Conservation (phyloP, 2,888 invertebrate species). For the Morpho deidamia region DNA sequence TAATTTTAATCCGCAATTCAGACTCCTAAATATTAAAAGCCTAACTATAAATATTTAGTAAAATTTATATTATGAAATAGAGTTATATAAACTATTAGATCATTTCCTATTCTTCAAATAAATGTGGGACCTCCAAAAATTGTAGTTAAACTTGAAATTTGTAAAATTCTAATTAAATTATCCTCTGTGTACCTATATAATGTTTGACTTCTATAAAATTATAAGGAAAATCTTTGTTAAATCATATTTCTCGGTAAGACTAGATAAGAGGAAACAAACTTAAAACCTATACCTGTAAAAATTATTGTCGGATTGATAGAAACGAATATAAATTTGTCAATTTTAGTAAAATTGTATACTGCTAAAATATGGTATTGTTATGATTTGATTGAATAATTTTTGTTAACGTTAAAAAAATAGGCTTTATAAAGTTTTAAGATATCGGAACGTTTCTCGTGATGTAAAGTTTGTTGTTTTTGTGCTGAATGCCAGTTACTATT, state of each 20-base stretch:
- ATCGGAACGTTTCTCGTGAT: slow-evolving; percentile 45
- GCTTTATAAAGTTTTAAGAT: slow-evolving; percentile 38
- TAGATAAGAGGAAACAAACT: neutral
- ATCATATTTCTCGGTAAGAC: neutral
- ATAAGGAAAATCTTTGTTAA: neutral
- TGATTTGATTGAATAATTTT: slow-evolving; percentile 32
- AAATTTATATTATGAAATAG: slow-evolving; percentile 9
- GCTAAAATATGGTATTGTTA: slow-evolving; percentile 27
- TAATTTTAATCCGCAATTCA: neutral
- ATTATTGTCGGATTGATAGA: slow-evolving; percentile 5
- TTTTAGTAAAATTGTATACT: slow-evolving; percentile 42
- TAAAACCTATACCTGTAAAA: neutral
- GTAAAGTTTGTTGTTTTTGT: slow-evolving; percentile 52
- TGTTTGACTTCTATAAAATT: slow-evolving; percentile 9
- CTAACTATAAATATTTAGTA: neutral
- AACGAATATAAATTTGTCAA: slow-evolving; percentile 49
- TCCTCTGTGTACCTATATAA: slow-evolving; percentile 6
- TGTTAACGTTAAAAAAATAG: slow-evolving; percentile 39
- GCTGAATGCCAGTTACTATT: slow-evolving; percentile 55
- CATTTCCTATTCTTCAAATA: slow-evolving; percentile 48
- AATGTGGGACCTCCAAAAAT: slow-evolving; percentile 65
- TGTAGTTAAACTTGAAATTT: slow-evolving; percentile 28
- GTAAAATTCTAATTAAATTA: slow-evolving; percentile 4
- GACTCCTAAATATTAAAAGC: neutral
- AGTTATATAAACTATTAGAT: slow-evolving; percentile 14